Evolutionary conservation across 2,888 invertebrate genomes (phyloP), one percentile per base, ranked within the genome.

Genomic region (Strigamia transsilvanica): DNA sequence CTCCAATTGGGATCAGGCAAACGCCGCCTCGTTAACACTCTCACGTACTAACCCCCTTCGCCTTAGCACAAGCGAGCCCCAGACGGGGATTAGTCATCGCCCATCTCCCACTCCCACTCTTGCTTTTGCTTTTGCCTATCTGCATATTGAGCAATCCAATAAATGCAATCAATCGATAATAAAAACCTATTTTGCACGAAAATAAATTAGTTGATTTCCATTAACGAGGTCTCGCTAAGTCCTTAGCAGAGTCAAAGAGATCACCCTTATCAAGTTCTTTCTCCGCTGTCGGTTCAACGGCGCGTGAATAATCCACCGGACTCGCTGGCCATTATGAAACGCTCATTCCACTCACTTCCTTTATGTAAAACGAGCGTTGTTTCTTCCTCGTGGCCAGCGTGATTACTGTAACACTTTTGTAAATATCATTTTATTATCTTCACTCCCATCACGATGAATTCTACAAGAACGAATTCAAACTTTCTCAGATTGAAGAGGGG

Each of bases 1-100:
- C 51, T 51, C 51, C 51, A 51, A 51, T 51, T 51, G 51, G 51
- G 51, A 51, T 51, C 51, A 51, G 51, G 51, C 51, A 51, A 51
- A 51, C 51, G 51, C 51, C 51, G 51, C 51, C 51, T 51, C 51
- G 51, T 51, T 51, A 51, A 51, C 51, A 51, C 51, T 51, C 51
- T 51, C 51, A 51, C 51, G 51, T 51, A 51, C 51, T 51, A 51
- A 51, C 51, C 51, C 51, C 51, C n/a, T 51, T 51, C 51, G 51
- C 51, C 51, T 51, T 51, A 51, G 51, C 51, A 46, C 51, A 51
- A n/a, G 51, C 51, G 51, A 15, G 51, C 18, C 51, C 51, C 51
- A 18, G 51, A 51, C 18, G 51, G 51, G 51, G 51, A 51, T 51
- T 51, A 51, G 51, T 51, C 51, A 51, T 51, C 51, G 7, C 51